Evolutionary conservation across 2,888 invertebrate genomes (phyloP), one percentile per base, ranked within the genome.

Genomic region (Heteromyza rotundicornis): DNA sequence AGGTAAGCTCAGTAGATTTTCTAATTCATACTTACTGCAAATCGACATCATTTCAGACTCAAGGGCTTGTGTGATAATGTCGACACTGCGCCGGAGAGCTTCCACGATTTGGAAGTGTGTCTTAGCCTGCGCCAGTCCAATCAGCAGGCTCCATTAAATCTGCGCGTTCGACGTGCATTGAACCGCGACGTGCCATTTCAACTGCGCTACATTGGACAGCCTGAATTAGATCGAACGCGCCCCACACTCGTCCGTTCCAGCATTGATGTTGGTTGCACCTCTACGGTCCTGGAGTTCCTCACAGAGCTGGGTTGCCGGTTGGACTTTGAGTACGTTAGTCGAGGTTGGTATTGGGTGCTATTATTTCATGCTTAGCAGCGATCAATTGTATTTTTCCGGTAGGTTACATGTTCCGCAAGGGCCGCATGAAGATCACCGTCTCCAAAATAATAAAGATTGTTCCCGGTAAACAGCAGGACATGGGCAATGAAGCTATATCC

Each of bases 391-490:
- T 27, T 7, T 27, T 27, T 20, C 16, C 22, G 53, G 1, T 47
- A 80, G 82, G 82, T 2, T 96, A 92, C 77, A 94, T 97, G 91
- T 97, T 97, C 77, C 88, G 96, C 62, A 98, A 98, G 84, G 98
- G 97, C 0, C 87, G 96, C 63, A 96, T 98, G 95, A 98, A 98
- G 84, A 92, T 97, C 19, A 96, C 95, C 1, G 96, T 98, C 0
- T 94, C 96, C 0, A 97, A 97, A 83, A 91, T 97, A 62, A 95
- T 92, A 75, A 95, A 95, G 87, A 89, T 92, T 82, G 87, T 87
- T 47, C 90, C 91, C 59, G 89, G 89, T 36, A 91, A 91, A 77
- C 85, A 87, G 23, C 85, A 87, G 35, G 90, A 91, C 68, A 87
- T 86, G 71, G 85, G 90, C 44, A 79, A 79, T 58, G 96, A 97